These are phyloP conservation scores for Cherax destructor DNA, from an alignment of 1,140 invertebrate genomes.

Conservation along the genomic window DNA sequence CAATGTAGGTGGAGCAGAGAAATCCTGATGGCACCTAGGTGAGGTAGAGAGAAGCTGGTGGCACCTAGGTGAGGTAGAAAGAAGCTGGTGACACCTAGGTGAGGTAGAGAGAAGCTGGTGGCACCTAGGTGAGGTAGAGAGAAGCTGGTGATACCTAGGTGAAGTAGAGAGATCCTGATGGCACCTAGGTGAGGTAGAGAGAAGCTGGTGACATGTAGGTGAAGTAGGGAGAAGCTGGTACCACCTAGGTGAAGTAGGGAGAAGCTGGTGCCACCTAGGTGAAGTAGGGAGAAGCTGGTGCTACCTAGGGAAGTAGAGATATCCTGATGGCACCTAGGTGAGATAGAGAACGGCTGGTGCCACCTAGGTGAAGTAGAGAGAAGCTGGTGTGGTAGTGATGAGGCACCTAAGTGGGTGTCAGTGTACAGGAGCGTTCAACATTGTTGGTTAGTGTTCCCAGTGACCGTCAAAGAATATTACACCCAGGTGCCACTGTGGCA, in stretches of 20 bases:
- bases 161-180: too few relatives aligned
- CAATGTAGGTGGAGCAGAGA: neutral
- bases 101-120: neutral
- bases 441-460: neutral
- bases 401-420: too few relatives aligned
- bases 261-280: neutral
- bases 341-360: neutral
- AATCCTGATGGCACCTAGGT: neutral
- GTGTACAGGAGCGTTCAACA: neutral
- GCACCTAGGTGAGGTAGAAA: neutral
- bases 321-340: neutral
- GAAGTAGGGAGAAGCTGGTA: too few relatives aligned
- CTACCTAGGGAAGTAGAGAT: neutral
- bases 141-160: neutral
- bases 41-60: neutral
- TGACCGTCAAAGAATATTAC: constrained; percentile 27
- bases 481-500: neutral
- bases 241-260: too few relatives aligned
- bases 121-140: neutral
- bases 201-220: too few relatives aligned
- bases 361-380: neutral
- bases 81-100: too few relatives aligned
- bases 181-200: too few relatives aligned
- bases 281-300: neutral
- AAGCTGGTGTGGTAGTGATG: neutral